Percentiles rank a stretch among this genome's conserved stretches.
phyloP scores from a whole-genome alignment of 2,113 vertebrate genomes.

The Arothron firmamentum region DNA sequence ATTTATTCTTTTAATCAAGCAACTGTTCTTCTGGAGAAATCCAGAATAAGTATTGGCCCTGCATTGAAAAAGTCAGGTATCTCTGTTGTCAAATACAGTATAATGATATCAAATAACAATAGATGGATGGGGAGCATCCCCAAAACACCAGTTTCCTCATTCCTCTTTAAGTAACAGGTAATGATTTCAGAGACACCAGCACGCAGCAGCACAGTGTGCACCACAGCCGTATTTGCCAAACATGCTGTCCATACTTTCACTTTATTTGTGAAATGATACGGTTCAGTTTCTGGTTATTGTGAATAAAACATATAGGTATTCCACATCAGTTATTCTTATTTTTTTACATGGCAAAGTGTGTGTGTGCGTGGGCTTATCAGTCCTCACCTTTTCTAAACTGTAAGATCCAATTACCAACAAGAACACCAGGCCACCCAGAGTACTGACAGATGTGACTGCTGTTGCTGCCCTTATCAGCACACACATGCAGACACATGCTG shows the following conservation, averaged over 20 bases:
- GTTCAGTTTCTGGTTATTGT: too few relatives aligned
- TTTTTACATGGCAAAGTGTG: not conserved
- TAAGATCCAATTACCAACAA: constrained; percentile 75
- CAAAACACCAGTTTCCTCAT: constrained; percentile 54
- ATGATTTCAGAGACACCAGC: constrained; percentile 22
- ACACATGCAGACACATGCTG: constrained; percentile 28
- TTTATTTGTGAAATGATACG: constrained; percentile 13
- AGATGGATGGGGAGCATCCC: constrained; percentile 53
- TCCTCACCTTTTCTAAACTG: constrained; percentile 67
- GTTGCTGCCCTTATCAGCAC: constrained; percentile 64
- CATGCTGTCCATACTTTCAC: constrained; percentile 33
- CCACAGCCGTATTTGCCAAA: constrained; percentile 4
- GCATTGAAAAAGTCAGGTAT: constrained; percentile 48
- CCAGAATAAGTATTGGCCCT: constrained; percentile 32
- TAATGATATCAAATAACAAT: constrained; percentile 58
- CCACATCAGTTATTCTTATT: not conserved
- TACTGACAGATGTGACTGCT: constrained; percentile 68
- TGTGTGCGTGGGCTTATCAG: constrained; percentile 50
- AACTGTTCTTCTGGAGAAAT: constrained; percentile 9
- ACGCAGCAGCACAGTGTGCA: constrained; percentile 28
- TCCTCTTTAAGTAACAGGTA: constrained; percentile 42
- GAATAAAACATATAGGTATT: too few relatives aligned
- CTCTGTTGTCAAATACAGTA: constrained; percentile 61
- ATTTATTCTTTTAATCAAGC: constrained; percentile 11
- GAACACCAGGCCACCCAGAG: constrained; percentile 72